Evolutionary conservation across 2,888 invertebrate genomes (phyloP).

Genomic region (Liposcelis brunnea): DNA sequence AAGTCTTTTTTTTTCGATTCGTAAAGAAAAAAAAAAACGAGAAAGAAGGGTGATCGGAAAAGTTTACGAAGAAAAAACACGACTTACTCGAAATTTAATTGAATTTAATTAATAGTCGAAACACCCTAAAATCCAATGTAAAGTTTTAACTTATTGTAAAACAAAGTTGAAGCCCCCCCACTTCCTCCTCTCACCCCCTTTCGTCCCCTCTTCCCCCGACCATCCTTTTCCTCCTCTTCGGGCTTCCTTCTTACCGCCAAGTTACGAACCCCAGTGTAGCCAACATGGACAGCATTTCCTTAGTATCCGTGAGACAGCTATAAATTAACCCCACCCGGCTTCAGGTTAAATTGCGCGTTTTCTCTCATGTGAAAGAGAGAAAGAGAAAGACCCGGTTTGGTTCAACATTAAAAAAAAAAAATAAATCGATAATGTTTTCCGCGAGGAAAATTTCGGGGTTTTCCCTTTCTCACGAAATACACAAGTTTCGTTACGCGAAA

Average conservation of each 20-base stretch:
- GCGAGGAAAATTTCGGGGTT: too few relatives aligned
- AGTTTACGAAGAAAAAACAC: slow-evolving; percentile 3
- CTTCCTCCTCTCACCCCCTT: neutral
- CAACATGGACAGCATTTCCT: neutral
- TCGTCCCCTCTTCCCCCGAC: slow-evolving; percentile 1
- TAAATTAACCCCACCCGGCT: neutral
- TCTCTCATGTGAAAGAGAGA: neutral
- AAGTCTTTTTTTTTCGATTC: too few relatives aligned
- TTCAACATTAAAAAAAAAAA: neutral
- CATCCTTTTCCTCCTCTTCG: slow-evolving; percentile 12
- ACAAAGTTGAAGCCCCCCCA: neutral
- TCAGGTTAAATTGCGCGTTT: neutral
- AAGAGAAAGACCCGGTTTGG: neutral
- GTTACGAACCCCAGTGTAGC: neutral
- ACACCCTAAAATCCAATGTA: slow-evolving; percentile 1
- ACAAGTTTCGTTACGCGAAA: too few relatives aligned
- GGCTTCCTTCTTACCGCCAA: slow-evolving; percentile 7
- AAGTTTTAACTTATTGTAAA: neutral
- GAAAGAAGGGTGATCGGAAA: neutral
- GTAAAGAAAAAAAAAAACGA: neutral
- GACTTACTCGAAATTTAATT: neutral
- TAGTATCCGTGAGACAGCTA: neutral
- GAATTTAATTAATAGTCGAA: slow-evolving; percentile 3
- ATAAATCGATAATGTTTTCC: too few relatives aligned
- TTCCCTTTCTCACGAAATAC: too few relatives aligned